Base-by-base conservation (phyloP, 2,113 vertebrate genomes). In the Turnix velox region DNA sequence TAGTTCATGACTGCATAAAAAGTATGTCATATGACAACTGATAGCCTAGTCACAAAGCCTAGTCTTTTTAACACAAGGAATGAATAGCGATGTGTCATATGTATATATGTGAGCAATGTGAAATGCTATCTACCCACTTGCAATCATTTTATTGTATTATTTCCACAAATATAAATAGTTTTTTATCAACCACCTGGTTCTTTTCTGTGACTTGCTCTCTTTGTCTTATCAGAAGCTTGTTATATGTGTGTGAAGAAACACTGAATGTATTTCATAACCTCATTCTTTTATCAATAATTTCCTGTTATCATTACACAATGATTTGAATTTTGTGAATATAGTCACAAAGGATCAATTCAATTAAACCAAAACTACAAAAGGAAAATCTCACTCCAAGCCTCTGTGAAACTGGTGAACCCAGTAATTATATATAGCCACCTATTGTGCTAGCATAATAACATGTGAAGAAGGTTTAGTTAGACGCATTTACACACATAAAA, bases 361-460 rank as follows among this genome's bases (percentile, higher is more conserved):
- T 89, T 91, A 91, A 92, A 71, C 48, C 69, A 92, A 91, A 92
- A 81, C 66, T 68, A 92, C 66, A 92, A 96, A 94, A 14, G 46
- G 12, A 84, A 91, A 87, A 84, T 72, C 73, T 94, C 69, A 88
- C 82, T 91, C 87, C 79, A 91, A 90, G 69, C n/a, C 73, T 78
- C 77, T 58, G 42, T 95, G 75, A 30, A 93, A 89, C 77, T 84
- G 88, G 66, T 90, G 84, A 93, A 92, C 87, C 76, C 33, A 72
- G 69, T 94, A 95, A 96, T 95, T 96, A 93, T 81, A 81, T 92
- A 79, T 55, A 93, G 88, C 69, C 72, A 92, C 84, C 94, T 96
- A 96, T 93, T 89, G 88, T 85, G 90, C 79, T 81, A 58, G 84
- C 59, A 96, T 81, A 96, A 94, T 80, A 97, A 94, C 48, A 94